phyloP scores from a whole-genome alignment of 2,113 vertebrate genomes.

The Leuciscus idus region DNA sequence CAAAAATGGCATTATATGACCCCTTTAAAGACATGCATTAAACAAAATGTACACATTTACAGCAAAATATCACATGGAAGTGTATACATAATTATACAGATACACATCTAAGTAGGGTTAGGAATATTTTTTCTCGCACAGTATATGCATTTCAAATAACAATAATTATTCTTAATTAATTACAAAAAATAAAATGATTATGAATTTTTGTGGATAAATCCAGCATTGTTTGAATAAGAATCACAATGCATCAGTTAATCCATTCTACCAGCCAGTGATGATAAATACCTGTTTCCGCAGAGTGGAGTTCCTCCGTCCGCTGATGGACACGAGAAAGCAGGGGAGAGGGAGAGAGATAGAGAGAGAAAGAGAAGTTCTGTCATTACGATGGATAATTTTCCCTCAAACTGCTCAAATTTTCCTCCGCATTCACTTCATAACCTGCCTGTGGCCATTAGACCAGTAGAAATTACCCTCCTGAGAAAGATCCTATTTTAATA shows the following conservation, averaged over 20 bases:
- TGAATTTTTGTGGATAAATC: background rate
- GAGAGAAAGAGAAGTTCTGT: constrained; percentile 52
- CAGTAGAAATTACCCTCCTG: constrained; percentile 46
- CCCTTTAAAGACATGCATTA: background rate
- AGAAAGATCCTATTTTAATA: constrained; percentile 45
- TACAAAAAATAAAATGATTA: background rate
- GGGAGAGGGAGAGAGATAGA: background rate
- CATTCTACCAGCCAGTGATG: constrained; percentile 10
- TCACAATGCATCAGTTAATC: background rate
- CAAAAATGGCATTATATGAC: too few species aligned
- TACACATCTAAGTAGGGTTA: constrained; percentile 15
- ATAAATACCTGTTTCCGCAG: constrained; percentile 93
- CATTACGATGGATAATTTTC: constrained; percentile 72
- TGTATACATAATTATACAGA: constrained; percentile 52
- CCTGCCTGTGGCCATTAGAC: constrained; percentile 35
- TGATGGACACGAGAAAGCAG: constrained; percentile 56
- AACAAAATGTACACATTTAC: background rate
- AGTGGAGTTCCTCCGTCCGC: constrained; percentile 86
- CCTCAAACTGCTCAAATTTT: constrained; percentile 52
- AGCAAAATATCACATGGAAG: background rate
- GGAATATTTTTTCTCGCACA: background rate
- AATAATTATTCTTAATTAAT: background rate
- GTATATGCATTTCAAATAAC: background rate
- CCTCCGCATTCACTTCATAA: constrained; percentile 36
- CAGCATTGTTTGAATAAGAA: background rate